Conservation (phyloP, 1,140 invertebrate genomes). For the Trichogramma pretiosum region DNA sequence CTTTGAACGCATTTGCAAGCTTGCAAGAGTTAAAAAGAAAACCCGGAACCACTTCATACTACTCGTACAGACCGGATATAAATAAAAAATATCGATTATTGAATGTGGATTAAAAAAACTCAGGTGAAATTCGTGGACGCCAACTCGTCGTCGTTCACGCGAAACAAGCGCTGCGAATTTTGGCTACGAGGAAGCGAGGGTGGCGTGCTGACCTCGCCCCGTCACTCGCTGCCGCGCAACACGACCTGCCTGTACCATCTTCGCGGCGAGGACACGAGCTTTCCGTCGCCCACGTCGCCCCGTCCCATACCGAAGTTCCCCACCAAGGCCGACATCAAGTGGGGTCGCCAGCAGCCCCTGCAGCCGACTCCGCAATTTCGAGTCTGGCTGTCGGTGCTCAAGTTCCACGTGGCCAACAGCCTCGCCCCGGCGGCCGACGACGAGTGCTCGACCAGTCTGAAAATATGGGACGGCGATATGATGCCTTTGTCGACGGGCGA, state of each 20-base stretch:
- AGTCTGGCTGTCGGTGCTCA: conserved; percentile 79
- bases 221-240: conserved; percentile 73
- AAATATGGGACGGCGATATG: conserved; percentile 75
- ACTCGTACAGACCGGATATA: no score
- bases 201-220: conserved; percentile 68
- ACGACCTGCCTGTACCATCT: conserved; percentile 81
- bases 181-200: conserved; percentile 70
- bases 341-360: conserved; percentile 50
- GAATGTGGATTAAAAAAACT: no score
- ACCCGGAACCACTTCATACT: no score
- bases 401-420: conserved; percentile 65
- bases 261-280: conserved; percentile 50
- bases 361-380: conserved; percentile 58
- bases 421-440: conserved; percentile 55
- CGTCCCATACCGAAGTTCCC: conserved; percentile 54
- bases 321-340: conserved; percentile 48
- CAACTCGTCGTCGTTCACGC: conserved; percentile 67
- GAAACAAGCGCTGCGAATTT: conserved; percentile 78
- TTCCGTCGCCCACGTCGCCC: conserved; percentile 49
- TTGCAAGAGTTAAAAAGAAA: no score
- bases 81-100: no score
- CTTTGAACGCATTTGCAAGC: no score
- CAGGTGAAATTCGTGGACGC: conserved; percentile 74
- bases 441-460: conserved; percentile 68
- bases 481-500: conserved; percentile 55